Evolutionary conservation across 2,888 invertebrate species (phyloP).

Genomic region (Lycaena phlaeas): DNA sequence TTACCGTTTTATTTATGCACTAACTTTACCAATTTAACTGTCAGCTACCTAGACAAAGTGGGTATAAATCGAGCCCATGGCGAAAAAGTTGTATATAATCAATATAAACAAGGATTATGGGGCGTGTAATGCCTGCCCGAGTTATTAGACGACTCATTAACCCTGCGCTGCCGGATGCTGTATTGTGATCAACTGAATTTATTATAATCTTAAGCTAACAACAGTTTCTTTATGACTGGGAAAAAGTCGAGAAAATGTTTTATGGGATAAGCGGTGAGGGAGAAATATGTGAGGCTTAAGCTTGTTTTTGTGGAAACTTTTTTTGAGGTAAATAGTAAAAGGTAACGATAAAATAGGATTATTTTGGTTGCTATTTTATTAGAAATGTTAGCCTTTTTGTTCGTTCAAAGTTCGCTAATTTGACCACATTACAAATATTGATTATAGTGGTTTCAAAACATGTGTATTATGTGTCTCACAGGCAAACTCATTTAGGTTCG

Average conservation of each 20-base stretch:
- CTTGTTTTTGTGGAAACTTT: no score
- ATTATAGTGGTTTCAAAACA: no score
- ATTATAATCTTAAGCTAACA: neutral
- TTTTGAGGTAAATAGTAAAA: no score
- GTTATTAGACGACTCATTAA: constrained; percentile 9
- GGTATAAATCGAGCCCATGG: constrained; percentile 6
- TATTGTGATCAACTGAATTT: constrained; percentile 5
- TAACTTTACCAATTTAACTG: constrained; percentile 63
- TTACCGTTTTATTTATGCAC: constrained; percentile 65
- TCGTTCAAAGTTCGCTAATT: no score
- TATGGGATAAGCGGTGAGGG: no score
- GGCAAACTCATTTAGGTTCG: no score
- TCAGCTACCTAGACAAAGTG: constrained; percentile 31
- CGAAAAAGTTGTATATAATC: constrained; percentile 3
- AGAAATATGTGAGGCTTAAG: no score
- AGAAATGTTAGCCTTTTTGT: no score
- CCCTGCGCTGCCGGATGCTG: constrained; percentile 1
- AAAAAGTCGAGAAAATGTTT: neutral
- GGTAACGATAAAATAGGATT: no score
- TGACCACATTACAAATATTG: no score
- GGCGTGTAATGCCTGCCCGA: constrained; percentile 2
- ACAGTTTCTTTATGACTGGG: neutral
- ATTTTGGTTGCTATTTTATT: no score
- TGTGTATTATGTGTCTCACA: no score
- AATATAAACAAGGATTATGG: constrained; percentile 7